Evolutionary conservation across 2,797 vertebrate species (phyloP), one percentile per base, ranked within the genome.

Genomic region (Enoplosus armatus): DNA sequence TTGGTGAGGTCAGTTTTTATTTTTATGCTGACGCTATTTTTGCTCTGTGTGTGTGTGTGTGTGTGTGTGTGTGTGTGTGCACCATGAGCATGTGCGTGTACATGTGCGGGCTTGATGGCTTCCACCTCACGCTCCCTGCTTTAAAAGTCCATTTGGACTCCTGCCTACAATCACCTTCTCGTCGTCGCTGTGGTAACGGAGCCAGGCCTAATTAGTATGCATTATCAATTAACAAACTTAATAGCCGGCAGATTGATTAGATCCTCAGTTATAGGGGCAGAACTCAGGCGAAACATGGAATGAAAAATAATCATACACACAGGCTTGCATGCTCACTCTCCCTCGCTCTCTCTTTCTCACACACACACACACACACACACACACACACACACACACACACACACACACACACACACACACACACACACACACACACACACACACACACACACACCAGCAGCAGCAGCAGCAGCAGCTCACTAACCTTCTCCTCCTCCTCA

Each of bases 151-250:
- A 98, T 99, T 99, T 99, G 98, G 98, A 99, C 95, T 95, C 95
- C 95, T 98, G 98, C 98, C 97, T 99, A 99, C 97, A 99, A 99
- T 99, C 97, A 98, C 98, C 97, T 97, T 97, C 97, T 95, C 95
- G 85, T 95, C 95, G 97, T 99, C 96, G 96, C 97, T 96, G 96
- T 98, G 98, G 97, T 96, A 99, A 98, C 97, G 92, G 97, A 95
- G 96, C 96, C 96, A 95, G 96, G 96, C 96, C 97, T 98, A 99
- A 99, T 99, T 99, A 99, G 98, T 99, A 99, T 99, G 98, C 98
- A 99, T 99, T 99, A 99, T 99, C 98, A 99, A 99, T 99, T 99
- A 99, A 99, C 97, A 99, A 98, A 98, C 97, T 99, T 99, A 99
- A 99, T 99, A 99, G 97, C 97, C 97, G 96, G 97, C 98, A 99